phyloP scores from a whole-genome alignment of 1,140 invertebrate species.

The Harpegnathos saltator region DNA sequence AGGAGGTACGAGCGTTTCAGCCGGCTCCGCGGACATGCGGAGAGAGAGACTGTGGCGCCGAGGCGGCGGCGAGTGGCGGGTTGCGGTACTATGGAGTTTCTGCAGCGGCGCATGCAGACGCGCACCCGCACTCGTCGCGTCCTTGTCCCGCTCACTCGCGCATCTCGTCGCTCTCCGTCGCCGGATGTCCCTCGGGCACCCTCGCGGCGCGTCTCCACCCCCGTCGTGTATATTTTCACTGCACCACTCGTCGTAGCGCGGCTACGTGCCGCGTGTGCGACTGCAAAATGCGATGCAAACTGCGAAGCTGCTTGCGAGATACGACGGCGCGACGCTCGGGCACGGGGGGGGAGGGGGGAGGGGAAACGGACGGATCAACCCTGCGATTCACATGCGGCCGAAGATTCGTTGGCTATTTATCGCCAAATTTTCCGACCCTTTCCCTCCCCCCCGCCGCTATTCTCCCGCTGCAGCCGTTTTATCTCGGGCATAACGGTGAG shows the following conservation, averaged over 20 bases:
- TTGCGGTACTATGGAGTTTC: constrained; percentile 77
- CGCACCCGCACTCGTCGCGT: constrained; percentile 75
- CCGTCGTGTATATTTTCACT: not conserved
- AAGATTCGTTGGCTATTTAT: too few relatives aligned
- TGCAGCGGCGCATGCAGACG: constrained; percentile 81
- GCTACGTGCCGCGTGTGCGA: constrained; percentile 4
- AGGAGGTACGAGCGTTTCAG: constrained; percentile 72
- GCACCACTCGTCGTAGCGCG: constrained; percentile 7
- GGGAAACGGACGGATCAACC: too few relatives aligned
- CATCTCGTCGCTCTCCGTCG: not conserved
- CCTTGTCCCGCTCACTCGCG: not conserved
- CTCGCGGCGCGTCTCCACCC: not conserved
- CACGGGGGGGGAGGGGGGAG: too few relatives aligned
- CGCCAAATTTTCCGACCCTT: too few relatives aligned
- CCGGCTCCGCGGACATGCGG: constrained; percentile 84
- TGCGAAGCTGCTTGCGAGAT: constrained; percentile 10
- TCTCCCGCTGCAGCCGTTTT: not conserved
- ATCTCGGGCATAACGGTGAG: constrained; percentile 27
- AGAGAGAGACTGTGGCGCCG: constrained; percentile 82
- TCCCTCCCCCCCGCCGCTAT: too few relatives aligned
- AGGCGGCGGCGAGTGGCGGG: constrained; percentile 66
- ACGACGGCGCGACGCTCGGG: too few relatives aligned
- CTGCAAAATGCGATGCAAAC: constrained; percentile 14
- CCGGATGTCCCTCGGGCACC: not conserved
- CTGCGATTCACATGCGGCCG: too few relatives aligned